A percentile compares a stretch with the other conserved stretches of the same genome.
phyloP scores from a whole-genome alignment of 2,797 vertebrate species.

The Leuciscus waleckii region DNA sequence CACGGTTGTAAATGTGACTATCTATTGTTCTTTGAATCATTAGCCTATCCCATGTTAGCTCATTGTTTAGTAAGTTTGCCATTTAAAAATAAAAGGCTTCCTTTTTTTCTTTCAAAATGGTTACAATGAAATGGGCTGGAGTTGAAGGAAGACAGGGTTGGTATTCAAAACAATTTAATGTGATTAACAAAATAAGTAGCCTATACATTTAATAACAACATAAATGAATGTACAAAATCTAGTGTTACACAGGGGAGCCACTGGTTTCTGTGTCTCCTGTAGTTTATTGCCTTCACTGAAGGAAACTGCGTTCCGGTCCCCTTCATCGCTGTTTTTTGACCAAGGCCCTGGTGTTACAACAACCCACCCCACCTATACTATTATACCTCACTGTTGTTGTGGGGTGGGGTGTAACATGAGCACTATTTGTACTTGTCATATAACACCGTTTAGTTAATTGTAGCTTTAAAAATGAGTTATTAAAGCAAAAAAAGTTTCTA shows the following conservation, averaged over 20 bases:
- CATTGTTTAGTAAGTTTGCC: neutral
- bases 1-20: neutral
- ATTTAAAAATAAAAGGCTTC: neutral
- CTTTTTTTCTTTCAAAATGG: neutral
- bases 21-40: neutral
- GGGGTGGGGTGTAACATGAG: neutral
- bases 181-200: neutral
- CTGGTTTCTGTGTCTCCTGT: neutral
- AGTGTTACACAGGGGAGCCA: neutral
- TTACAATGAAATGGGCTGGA: neutral
- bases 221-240: neutral
- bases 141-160: neutral
- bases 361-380: neutral
- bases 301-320: neutral
- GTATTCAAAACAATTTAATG: neutral
- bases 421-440: neutral
- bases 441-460: neutral
- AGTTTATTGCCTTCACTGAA: neutral
- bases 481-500: too few relatives aligned
- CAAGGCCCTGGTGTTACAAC: neutral
- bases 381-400: neutral
- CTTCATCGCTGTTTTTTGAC: neutral
- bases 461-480: neutral
- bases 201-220: neutral
- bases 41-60: neutral